These are phyloP conservation scores for Eristalis arbustorum DNA, from an alignment of 2,888 invertebrate genomes.

Conservation along the genomic window DNA sequence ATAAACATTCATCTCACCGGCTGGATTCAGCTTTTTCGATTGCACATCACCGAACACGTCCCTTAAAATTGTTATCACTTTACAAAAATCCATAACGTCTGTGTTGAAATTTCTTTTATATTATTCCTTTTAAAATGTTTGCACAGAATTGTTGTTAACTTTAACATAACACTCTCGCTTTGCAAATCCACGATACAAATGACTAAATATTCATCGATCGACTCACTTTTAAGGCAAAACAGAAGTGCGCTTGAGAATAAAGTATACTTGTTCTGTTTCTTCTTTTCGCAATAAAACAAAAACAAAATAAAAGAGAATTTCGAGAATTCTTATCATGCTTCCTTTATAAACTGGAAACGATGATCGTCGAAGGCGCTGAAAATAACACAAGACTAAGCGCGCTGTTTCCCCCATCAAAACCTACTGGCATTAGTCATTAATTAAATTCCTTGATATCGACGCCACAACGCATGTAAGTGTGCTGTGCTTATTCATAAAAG, in stretches of 20 bases:
- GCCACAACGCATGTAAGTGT: constrained; percentile 9
- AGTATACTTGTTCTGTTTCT: constrained; percentile 6
- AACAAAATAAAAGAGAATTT: constrained; percentile 12
- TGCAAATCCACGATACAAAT: constrained; percentile 36
- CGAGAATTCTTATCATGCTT: constrained; percentile 54
- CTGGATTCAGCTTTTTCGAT: background rate
- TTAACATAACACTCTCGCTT: constrained; percentile 53
- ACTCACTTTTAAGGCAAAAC: constrained; percentile 57
- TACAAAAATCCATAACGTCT: constrained; percentile 45
- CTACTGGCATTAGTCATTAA: constrained; percentile 51
- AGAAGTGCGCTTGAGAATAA: constrained; percentile 7
- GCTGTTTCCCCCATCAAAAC: constrained; percentile 35
- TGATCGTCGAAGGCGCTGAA: constrained; percentile 28
- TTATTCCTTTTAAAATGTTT: constrained; percentile 17
- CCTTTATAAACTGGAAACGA: constrained; percentile 57
- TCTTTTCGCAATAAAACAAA: background rate
- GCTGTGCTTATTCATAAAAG: constrained; percentile 53
- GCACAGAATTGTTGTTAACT: constrained; percentile 22
- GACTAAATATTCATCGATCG: constrained; percentile 41
- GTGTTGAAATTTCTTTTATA: background rate
- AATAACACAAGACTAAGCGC: constrained; percentile 65
- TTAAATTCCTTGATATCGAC: constrained; percentile 33
- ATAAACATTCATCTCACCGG: background rate
- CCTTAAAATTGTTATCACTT: constrained; percentile 42
- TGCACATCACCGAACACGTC: constrained; percentile 32